Base-by-base conservation (phyloP, 1,140 invertebrate genomes). In the Aradophagus sp. region DNA sequence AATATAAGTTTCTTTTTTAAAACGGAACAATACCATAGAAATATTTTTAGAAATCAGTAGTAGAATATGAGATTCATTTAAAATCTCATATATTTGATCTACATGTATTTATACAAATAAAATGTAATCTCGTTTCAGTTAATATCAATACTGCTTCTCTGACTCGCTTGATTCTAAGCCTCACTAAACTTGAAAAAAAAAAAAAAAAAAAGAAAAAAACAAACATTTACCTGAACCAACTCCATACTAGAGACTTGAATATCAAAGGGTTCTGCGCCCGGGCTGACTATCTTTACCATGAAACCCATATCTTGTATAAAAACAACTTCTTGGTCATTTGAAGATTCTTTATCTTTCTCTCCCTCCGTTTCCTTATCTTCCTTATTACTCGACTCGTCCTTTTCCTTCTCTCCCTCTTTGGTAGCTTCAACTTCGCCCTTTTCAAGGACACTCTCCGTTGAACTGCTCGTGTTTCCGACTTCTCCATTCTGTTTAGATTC, bases 211-310 rank as follows among this genome's bases (percentile, higher is more conserved):
- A 11, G 13, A 39, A 19, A 52, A 10, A 0, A 36, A 47, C 32
- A 6, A 2, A 13, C 5, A 41, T 10, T 65, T 79, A 84, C 83
- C 75, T 99, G 97, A 0, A 99, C 97, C 27, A 99, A 86, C 83
- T 99, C 97, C 93, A 97, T 96, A 79, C 95, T 97, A 8, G 96
- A 98, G 1, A 99, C 95, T 86, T 97, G 95, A 77, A 98, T 94
- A 78, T 97, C 95, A 82, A 98, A 93, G 2, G 93, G 89, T 74
- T 98, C 96, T 3, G 93, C 88, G 6, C 94, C 94, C 6, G 96
- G 95, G 65, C 93, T 93, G 26, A 93, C 88, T 69, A 98, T 96
- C 86, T 96, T 95, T 0, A 98, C 93, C 42, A 92, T 95, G 77
- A 98, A 97, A 26, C 96, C 95, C 81, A 95, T 90, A 80, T 98